Evolutionary conservation across 92 coral and sea anemone genomes (phyloP), one percentile per base, ranked within the genome.

Genomic region (Scolanthus callimorphus): DNA sequence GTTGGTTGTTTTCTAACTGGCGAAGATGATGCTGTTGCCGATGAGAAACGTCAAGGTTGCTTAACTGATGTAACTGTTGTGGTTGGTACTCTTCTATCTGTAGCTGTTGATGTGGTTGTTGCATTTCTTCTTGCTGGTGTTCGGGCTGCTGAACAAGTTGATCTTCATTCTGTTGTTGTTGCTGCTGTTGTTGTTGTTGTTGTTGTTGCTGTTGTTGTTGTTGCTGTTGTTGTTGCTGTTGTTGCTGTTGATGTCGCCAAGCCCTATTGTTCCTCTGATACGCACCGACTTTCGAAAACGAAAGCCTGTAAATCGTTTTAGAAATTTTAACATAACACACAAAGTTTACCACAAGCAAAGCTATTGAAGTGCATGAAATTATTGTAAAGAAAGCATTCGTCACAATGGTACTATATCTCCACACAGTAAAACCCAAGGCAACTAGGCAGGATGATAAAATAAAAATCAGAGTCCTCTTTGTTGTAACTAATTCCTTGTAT

Each of bases 401-500:
- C 4, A 6, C 17, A 46, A 19, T 4, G 52, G 17, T 4, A 11
- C 11, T 4, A 11, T 10, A 46, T 21, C 52, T 11, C 52, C 12
- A 20, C 8, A 20, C 11, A 20, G 52, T 19, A 4, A 46, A 6
- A 46, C 12, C 4, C 4, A 20, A 4, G 22, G 52, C 12, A 4
- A 19, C 52, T 10, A 46, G 17, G 19, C 11, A 46, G 17, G 23
- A 6, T 11, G 4, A 4, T 20, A 46, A 21, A 13, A 59, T 12
- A 10, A 39, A 29, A 1, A 11, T 15, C 8, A 37, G 39, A 17
- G 50, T 34, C 1, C 51, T 37, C 24, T 3, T 59, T 22, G 29
- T 11, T 20, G 65, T 59, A 10, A 59, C 65, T 1, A 59, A 2
- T 10, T 39, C 51, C 8, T 39, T 27, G 21, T 59, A 39, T 24